phyloP scores from a whole-genome alignment of 2,888 invertebrate species.

The Pherbina coryleti region DNA sequence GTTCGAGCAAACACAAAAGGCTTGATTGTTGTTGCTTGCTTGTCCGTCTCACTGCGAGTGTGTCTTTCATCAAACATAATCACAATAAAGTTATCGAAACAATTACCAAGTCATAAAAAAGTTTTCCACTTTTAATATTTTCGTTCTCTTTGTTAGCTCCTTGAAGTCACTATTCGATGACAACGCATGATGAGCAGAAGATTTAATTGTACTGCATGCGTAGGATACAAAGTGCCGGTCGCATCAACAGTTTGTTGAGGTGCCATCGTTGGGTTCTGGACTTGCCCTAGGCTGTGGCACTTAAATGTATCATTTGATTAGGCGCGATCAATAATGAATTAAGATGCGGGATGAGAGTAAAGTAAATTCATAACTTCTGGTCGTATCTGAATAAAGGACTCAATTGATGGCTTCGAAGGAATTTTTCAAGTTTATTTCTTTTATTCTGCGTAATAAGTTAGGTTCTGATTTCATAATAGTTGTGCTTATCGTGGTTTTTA shows the following conservation, averaged over 20 bases:
- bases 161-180: background rate
- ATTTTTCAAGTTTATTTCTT: no score
- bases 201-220: background rate
- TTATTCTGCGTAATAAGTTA: no score
- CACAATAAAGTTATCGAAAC: constrained; percentile 49
- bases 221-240: background rate
- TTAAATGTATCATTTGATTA: no score
- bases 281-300: no score
- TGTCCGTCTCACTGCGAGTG: no score
- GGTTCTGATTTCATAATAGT: background rate
- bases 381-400: no score
- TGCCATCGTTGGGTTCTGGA: background rate
- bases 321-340: no score
- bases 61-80: constrained; percentile 27
- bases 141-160: background rate
- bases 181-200: background rate
- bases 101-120: constrained; percentile 51
- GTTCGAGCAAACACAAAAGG: background rate
- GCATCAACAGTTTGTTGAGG: background rate
- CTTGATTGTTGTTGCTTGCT: background rate
- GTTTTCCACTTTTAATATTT: constrained; percentile 40
- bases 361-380: no score
- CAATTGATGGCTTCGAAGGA: no score
- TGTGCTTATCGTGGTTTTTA: background rate
- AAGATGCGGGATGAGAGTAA: no score